These are phyloP conservation scores for Pavo muticus DNA, from an alignment of 2,113 vertebrate species.

Conservation along the genomic window DNA sequence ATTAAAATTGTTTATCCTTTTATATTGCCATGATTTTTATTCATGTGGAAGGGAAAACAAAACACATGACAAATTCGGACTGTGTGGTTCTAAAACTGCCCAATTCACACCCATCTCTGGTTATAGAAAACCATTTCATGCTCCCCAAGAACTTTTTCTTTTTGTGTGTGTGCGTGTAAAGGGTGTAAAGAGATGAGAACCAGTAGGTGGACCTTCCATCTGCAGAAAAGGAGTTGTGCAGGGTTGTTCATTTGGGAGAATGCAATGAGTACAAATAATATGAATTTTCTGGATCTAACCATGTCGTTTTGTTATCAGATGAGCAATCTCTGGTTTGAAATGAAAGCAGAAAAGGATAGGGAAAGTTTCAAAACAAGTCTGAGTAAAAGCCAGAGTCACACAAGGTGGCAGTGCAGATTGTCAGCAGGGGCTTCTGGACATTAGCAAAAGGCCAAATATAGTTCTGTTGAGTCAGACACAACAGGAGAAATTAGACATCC, in stretches of 20 bases:
- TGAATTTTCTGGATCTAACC: background rate
- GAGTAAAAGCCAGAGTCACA: background rate
- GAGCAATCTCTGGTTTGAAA: background rate
- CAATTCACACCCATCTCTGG: too few relatives aligned
- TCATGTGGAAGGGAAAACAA: background rate
- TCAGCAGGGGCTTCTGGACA: background rate
- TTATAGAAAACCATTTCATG: background rate
- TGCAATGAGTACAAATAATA: fast-evolving
- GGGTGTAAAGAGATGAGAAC: background rate
- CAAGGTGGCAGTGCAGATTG: constrained; percentile 72
- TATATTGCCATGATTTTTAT: background rate
- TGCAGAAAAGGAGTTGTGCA: background rate
- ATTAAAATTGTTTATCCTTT: background rate
- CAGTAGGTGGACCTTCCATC: background rate
- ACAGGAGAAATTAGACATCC: background rate
- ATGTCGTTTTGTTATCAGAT: fast-evolving
- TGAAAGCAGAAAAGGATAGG: fast-evolving
- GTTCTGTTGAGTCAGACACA: background rate
- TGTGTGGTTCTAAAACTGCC: background rate
- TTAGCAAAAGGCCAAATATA: constrained; percentile 1
- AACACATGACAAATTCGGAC: background rate
- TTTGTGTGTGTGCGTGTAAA: background rate
- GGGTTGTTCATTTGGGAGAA: background rate
- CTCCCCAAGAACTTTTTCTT: background rate
- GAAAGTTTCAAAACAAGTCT: background rate